phyloP scores from a whole-genome alignment of 2,113 vertebrate genomes.

The Poeciliopsis prolifica region DNA sequence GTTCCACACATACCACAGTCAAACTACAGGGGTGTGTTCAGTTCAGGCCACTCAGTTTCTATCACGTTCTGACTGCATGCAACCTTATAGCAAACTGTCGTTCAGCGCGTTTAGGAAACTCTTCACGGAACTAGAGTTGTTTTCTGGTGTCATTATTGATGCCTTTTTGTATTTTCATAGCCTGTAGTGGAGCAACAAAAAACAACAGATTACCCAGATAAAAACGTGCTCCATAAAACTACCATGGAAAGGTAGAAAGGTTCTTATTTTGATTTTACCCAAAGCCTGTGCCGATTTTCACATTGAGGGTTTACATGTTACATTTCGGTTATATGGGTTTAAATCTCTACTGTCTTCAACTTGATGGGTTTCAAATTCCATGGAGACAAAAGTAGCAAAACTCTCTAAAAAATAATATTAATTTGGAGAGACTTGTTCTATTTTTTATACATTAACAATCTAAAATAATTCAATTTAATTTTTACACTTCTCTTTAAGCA shows the following conservation, averaged over 20 bases:
- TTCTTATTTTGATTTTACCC: background rate
- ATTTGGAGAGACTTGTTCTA: background rate
- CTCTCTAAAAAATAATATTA: background rate
- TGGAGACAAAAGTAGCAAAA: background rate
- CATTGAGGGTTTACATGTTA: background rate
- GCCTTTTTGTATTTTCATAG: background rate
- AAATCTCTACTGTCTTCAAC: background rate
- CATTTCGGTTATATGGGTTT: background rate
- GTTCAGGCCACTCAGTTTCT: conserved; percentile 45
- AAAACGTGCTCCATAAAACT: background rate
- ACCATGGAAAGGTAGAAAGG: no score
- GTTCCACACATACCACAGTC: conserved; percentile 64
- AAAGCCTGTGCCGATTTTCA: background rate
- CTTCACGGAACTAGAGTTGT: background rate
- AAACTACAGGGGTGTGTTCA: conserved; percentile 25
- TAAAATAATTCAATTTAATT: no score
- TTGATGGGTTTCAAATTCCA: background rate
- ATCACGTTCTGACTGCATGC: conserved; percentile 50
- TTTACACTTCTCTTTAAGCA: no score
- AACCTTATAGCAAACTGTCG: conserved; percentile 39
- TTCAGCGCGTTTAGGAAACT: background rate
- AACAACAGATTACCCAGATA: background rate
- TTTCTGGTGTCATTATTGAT: no score
- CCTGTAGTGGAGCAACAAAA: background rate
- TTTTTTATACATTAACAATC: background rate